Evolutionary conservation across 2,797 vertebrate species (phyloP).

Genomic region (Pangasius sanitwongsei): DNA sequence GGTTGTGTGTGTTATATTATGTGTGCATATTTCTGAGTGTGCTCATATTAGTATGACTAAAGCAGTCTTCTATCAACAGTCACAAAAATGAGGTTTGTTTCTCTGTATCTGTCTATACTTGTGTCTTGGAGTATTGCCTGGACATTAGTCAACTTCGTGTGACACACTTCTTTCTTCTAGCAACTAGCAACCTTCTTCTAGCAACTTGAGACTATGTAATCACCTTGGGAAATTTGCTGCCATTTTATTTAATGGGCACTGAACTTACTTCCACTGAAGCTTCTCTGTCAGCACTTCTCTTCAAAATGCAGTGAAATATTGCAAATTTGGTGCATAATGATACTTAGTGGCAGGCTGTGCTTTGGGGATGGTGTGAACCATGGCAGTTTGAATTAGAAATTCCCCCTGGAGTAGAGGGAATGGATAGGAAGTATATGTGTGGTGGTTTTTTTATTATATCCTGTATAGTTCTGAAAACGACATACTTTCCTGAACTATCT

Average conservation of each 20-base stretch:
- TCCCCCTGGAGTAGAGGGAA: background rate
- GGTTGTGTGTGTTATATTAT: background rate
- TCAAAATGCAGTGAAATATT: background rate
- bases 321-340: constrained; percentile 15
- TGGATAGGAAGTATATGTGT: background rate
- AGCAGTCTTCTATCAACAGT: background rate
- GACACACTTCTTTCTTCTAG: constrained; percentile 5
- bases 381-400: background rate
- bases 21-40: background rate
- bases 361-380: background rate
- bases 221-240: constrained; percentile 16
- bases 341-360: background rate
- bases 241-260: constrained; percentile 14
- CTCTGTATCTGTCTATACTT: background rate
- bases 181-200: background rate
- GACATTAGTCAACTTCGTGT: background rate
- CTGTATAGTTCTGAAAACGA: background rate
- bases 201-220: constrained; percentile 7
- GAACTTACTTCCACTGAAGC: constrained; percentile 6
- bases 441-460: background rate
- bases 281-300: constrained; percentile 12
- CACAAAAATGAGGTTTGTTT: background rate
- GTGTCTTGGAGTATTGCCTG: background rate
- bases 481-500: background rate
- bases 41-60: constrained; percentile 7